Base-by-base conservation (phyloP, 2,113 vertebrate genomes). In the Pagrus major region DNA sequence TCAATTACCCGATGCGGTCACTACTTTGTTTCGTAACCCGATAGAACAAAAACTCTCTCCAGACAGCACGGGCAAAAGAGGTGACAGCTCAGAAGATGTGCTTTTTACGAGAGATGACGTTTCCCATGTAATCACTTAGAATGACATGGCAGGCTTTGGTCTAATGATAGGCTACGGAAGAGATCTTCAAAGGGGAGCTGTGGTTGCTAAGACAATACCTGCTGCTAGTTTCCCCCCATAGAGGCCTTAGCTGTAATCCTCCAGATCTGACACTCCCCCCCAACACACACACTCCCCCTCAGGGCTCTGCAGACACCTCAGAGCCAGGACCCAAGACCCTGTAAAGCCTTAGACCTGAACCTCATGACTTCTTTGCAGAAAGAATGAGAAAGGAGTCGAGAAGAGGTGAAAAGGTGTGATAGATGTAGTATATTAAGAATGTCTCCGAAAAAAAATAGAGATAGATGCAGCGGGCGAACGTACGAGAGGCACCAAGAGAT, bases 11-110 rank as follows among this genome's bases (percentile, higher is more conserved):
- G 41, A 67, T 52, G 71, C 29, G 69, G 42, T 74, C 83, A 83
- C 69, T 55, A 71, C 71, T 78, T 83, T 81, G 79, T 92, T 90
- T 86, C 60, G 39, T 89, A 88, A 88, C 76, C 16, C 14, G 0
- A 52, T 0, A 25, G 67, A 85, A 78, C 66, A 69, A 76, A 78
- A 75, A 54, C 15, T 42, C 55, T 25, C 14, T 9, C 14, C 54
- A 20, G 42, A 60, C 60, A 42, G 71, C 23, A 42, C 46, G 23
- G 59, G 27, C 21, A 23, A 54, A 81, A 64, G 20, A 59, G 63
- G 61, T 76, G 69, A 81, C 64, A 47, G 68, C 25, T 46, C n/a
- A 78, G 37, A 86, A 44, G 55, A 67, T 8, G 0, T 4, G 16
- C 23, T 69, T 76, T 79, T 80, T 58, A 85, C 52, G 18, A 78